A percentile compares a stretch with the other conserved stretches of the same genome.
phyloP scores from a whole-genome alignment of 2,797 vertebrate genomes.

The Astyanax mexicanus region DNA sequence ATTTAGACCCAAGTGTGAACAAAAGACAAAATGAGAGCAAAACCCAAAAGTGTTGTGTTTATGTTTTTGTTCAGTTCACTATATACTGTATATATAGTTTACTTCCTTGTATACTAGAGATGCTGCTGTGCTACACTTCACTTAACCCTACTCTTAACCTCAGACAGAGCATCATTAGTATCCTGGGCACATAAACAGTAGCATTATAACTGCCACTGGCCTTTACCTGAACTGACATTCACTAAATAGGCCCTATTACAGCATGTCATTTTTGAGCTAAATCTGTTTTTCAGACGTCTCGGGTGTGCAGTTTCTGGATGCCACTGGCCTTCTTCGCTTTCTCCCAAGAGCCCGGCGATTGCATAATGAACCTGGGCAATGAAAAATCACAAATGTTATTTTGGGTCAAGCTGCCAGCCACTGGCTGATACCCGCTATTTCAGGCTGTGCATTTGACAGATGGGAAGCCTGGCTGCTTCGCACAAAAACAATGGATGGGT shows the following conservation, averaged over 20 bases:
- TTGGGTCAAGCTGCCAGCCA: slow-evolving; percentile 64
- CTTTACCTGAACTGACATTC: background rate
- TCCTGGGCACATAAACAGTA: background rate
- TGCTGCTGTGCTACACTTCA: too few species aligned
- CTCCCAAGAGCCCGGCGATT: slow-evolving; percentile 62
- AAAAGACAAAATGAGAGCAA: too few species aligned
- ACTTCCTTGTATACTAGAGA: too few species aligned
- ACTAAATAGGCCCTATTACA: background rate
- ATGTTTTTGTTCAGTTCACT: too few species aligned
- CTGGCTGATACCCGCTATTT: slow-evolving; percentile 32
- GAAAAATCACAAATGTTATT: slow-evolving; percentile 72
- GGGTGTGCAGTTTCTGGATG: slow-evolving; percentile 31
- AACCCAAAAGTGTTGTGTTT: too few species aligned
- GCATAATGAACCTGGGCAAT: slow-evolving; percentile 68
- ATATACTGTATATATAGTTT: too few species aligned
- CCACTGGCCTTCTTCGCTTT: slow-evolving; percentile 37
- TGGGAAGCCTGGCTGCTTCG: slow-evolving; percentile 35
- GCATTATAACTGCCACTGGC: background rate
- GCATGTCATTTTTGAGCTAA: background rate
- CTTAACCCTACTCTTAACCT: background rate
- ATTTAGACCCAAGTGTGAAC: too few species aligned
- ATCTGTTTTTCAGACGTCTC: slow-evolving; percentile 20
- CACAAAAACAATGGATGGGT: slow-evolving; percentile 41
- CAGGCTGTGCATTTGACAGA: slow-evolving; percentile 55
- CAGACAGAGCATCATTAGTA: background rate